Conservation (phyloP, 2,888 invertebrate species). For the Callyntrura sp. region DNA sequence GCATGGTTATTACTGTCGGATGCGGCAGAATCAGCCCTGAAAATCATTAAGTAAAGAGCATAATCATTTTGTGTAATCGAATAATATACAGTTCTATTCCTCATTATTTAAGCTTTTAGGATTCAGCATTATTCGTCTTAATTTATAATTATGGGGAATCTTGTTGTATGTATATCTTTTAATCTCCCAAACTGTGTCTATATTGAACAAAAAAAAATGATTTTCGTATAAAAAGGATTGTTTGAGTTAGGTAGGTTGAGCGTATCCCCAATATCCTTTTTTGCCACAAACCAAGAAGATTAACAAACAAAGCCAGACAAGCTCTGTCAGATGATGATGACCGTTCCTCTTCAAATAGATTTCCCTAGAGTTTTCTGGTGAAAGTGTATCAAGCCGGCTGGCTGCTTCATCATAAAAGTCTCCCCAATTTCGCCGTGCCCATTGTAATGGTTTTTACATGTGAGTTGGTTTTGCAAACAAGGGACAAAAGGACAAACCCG, state of each 20-base stretch:
- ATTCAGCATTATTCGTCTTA: too few relatives aligned
- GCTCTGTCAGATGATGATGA: constrained; percentile 45
- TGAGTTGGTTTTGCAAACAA: constrained; percentile 34
- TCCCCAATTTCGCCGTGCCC: not conserved
- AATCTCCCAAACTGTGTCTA: too few relatives aligned
- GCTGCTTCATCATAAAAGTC: constrained; percentile 12
- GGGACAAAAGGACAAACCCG: constrained; percentile 21
- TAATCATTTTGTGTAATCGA: not conserved
- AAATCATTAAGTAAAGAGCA: not conserved
- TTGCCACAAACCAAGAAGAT: constrained; percentile 1
- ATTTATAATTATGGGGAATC: too few relatives aligned
- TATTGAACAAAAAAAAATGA: not conserved
- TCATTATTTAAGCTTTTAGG: not conserved
- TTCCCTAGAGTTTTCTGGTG: constrained; percentile 63
- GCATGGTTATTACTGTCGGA: constrained; percentile 91
- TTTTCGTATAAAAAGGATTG: not conserved
- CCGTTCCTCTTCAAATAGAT: constrained; percentile 71
- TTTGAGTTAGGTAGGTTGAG: too few relatives aligned
- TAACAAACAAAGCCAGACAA: constrained; percentile 44
- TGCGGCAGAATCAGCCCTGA: constrained; percentile 89
- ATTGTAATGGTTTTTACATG: constrained; percentile 28
- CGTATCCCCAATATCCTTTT: not conserved
- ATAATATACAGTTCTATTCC: not conserved
- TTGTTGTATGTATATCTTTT: too few relatives aligned
- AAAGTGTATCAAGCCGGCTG: not conserved